These are phyloP conservation scores for Poeciliopsis gracilis DNA, from an alignment of 2,797 vertebrate species.

Conservation along the genomic window DNA sequence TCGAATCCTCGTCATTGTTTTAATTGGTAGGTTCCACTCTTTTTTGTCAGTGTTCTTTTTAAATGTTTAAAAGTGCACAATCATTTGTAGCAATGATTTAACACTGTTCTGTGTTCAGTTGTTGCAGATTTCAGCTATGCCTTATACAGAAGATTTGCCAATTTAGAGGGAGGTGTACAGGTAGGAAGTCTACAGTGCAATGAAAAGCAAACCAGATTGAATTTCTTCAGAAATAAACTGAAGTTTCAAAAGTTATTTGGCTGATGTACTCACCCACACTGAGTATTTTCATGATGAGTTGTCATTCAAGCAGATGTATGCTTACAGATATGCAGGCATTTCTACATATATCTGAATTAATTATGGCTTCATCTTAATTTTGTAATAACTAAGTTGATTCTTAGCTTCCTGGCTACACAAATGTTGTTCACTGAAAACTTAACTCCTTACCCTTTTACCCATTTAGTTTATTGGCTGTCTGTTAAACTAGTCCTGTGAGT, in stretches of 20 bases:
- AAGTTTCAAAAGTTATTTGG: not conserved
- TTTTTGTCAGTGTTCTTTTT: not conserved
- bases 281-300: not conserved
- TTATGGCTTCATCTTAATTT: not conserved
- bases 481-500: constrained; percentile 37
- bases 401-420: not conserved
- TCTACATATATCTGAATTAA: not conserved
- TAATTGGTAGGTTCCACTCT: constrained; percentile 78
- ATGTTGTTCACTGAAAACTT: not conserved
- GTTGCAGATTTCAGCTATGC: constrained; percentile 88
- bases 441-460: not conserved
- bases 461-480: not conserved
- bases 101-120: constrained; percentile 74
- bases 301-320: not conserved
- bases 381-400: not conserved
- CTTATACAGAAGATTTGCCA: constrained; percentile 88
- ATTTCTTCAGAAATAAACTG: not conserved
- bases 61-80: not conserved
- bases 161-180: constrained; percentile 65
- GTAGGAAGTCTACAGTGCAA: constrained; percentile 65
- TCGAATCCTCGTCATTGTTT: constrained; percentile 82
- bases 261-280: constrained; percentile 2
- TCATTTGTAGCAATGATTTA: not conserved
- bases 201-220: constrained; percentile 13
- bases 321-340: no score